A percentile compares a stretch with the other conserved stretches of the same genome.
phyloP scores from a whole-genome alignment of 2,797 vertebrate species.

The Pantherophis alleghaniensis region DNA sequence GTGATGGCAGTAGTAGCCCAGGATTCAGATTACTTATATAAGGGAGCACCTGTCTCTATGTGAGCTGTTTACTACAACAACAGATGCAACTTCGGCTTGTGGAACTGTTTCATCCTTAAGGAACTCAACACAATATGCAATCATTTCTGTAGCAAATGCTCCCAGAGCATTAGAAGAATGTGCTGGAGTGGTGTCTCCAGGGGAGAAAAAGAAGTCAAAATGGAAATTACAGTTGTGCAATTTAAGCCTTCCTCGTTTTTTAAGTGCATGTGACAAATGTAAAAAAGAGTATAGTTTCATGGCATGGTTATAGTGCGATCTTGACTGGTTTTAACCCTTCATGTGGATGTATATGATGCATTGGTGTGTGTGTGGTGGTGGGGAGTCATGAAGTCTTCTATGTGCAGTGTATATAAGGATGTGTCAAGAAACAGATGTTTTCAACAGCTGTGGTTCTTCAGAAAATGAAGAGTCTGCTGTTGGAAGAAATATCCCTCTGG shows the following conservation, averaged over 20 bases:
- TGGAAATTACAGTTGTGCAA: background rate
- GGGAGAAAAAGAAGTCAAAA: background rate
- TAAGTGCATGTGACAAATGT: background rate
- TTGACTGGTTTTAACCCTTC: background rate
- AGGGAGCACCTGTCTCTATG: background rate
- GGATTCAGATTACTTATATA: conserved; percentile 8
- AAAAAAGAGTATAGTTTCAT: background rate
- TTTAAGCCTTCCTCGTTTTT: background rate
- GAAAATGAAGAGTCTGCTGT: background rate
- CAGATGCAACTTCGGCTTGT: background rate
- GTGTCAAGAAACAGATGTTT: background rate
- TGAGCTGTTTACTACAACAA: background rate
- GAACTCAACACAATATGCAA: background rate
- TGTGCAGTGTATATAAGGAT: too few species aligned
- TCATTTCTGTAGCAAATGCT: background rate
- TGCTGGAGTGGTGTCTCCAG: background rate
- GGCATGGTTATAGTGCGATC: background rate
- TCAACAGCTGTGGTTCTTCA: background rate
- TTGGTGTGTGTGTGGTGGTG: background rate
- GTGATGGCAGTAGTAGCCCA: background rate
- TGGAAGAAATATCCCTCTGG: background rate
- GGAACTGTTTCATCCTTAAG: background rate
- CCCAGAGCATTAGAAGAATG: background rate
- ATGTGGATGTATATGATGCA: background rate
- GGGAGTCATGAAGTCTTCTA: background rate